Conservation (phyloP, 2,113 vertebrate genomes). For the Nerophis lumbriciformis region DNA sequence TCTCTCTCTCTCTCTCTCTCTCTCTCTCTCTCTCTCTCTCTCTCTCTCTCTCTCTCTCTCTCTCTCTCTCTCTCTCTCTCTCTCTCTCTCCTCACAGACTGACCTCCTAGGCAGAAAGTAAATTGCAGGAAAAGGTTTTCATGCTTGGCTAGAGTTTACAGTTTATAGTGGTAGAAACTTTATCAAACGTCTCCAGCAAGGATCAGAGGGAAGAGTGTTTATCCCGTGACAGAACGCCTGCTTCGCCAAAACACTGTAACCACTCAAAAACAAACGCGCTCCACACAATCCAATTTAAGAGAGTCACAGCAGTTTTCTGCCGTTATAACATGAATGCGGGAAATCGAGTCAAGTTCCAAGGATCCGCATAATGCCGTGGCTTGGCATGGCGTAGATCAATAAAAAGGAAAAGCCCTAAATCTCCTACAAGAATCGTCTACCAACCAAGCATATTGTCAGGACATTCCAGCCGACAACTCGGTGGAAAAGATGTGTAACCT, state of each 20-base stretch:
- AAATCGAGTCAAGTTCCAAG: slow-evolving; percentile 22
- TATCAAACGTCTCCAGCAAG: slow-evolving; percentile 53
- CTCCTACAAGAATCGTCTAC: slow-evolving; percentile 31
- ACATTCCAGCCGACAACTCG: slow-evolving; percentile 27
- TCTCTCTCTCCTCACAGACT: slow-evolving; percentile 5
- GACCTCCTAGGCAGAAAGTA: slow-evolving; percentile 54
- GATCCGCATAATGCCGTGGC: slow-evolving; percentile 15
- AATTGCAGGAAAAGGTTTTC: slow-evolving; percentile 66
- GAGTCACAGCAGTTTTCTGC: slow-evolving; percentile 38
- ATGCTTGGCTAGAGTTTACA: slow-evolving; percentile 57
- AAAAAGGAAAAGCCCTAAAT: slow-evolving; percentile 29
- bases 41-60: neutral
- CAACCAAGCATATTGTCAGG: slow-evolving; percentile 27
- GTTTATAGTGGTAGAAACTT: slow-evolving; percentile 55
- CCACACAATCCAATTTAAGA: slow-evolving; percentile 25
- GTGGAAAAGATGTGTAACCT: slow-evolving; percentile 31
- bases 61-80: no score
- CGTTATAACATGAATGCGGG: slow-evolving; percentile 22
- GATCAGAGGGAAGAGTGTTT: slow-evolving; percentile 38
- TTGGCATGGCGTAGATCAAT: slow-evolving; percentile 18
- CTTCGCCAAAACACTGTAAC: slow-evolving; percentile 36
- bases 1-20: neutral
- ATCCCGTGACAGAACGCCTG: slow-evolving; percentile 43
- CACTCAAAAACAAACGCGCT: slow-evolving; percentile 16
- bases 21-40: neutral